Evolutionary conservation across 2,888 invertebrate genomes (phyloP).

Genomic region (Pachydiplax longipennis): DNA sequence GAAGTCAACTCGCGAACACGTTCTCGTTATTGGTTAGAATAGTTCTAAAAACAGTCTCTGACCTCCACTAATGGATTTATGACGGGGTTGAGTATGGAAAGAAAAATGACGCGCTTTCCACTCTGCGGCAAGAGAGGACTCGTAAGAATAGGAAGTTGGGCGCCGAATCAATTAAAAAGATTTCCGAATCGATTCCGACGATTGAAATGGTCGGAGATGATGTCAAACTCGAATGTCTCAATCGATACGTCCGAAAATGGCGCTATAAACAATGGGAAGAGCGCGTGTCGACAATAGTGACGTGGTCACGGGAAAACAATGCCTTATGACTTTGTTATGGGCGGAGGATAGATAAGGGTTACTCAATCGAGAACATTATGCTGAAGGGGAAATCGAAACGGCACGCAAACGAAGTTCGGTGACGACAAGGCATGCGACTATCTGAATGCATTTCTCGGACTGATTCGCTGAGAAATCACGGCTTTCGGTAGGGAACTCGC

Average conservation of each 20-base stretch:
- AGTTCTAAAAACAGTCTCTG: not conserved
- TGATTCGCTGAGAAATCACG: too few species aligned
- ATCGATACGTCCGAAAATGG: not conserved
- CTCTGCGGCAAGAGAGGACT: not conserved
- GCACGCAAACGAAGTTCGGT: too few species aligned
- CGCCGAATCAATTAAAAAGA: slow-evolving; percentile 11
- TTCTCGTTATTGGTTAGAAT: not conserved
- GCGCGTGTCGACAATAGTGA: too few species aligned
- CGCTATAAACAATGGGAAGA: not conserved
- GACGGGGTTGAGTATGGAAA: not conserved
- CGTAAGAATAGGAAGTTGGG: not conserved
- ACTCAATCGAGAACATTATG: too few species aligned
- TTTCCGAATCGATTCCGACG: not conserved
- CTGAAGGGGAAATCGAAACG: too few species aligned
- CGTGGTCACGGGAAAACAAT: too few species aligned
- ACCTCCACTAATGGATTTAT: not conserved
- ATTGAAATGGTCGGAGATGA: not conserved
- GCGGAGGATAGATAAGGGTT: too few species aligned
- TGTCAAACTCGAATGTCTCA: not conserved
- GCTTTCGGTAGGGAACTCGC: too few species aligned
- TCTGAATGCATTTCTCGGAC: too few species aligned
- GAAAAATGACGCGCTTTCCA: not conserved
- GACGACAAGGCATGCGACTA: too few species aligned
- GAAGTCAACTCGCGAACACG: not conserved
- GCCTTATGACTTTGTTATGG: too few species aligned